Percentiles rank a stretch among this genome's conserved stretches.
These are phyloP conservation scores for Phyllotreta cruciferae DNA, from an alignment of 2,888 invertebrate genomes.

Conservation along the genomic window DNA sequence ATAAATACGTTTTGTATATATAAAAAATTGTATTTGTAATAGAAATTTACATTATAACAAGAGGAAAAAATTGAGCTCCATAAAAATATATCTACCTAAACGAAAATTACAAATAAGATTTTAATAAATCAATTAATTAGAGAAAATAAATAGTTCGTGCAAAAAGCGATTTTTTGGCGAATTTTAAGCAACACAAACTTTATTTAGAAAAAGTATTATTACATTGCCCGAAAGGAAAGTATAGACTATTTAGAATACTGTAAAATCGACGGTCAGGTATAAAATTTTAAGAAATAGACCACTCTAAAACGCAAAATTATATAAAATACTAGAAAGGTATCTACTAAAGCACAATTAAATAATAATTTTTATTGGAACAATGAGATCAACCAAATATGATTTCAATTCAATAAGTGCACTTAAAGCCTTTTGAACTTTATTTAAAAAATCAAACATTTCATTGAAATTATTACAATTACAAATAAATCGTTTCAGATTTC, in stretches of 20 bases:
- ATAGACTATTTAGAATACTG: slow-evolving; percentile 20
- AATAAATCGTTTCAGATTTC: no score
- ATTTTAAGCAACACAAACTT: slow-evolving; percentile 27
- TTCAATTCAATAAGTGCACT: no score
- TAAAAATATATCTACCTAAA: slow-evolving; percentile 37
- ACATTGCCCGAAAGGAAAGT: not conserved
- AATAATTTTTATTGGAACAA: no score
- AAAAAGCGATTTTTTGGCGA: slow-evolving; percentile 22
- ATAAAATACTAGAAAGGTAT: no score
- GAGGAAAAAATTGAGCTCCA: slow-evolving; percentile 40
- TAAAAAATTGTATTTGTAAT: slow-evolving; percentile 29
- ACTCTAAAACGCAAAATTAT: not conserved
- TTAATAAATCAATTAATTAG: not conserved
- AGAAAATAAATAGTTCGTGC: slow-evolving; percentile 11
- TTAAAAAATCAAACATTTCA: no score
- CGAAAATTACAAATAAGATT: slow-evolving; percentile 26
- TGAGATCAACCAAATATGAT: no score
- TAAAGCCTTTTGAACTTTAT: no score
- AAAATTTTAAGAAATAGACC: slow-evolving; percentile 8
- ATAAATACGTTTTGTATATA: slow-evolving; percentile 12
- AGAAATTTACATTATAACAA: slow-evolving; percentile 31
- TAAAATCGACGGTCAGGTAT: slow-evolving; percentile 16
- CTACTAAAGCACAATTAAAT: no score
- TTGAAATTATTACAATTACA: no score
- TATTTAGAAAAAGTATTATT: slow-evolving; percentile 12